These are phyloP conservation scores for Chrysolina oricalcia DNA, from an alignment of 2,888 invertebrate genomes.

Conservation along the genomic window DNA sequence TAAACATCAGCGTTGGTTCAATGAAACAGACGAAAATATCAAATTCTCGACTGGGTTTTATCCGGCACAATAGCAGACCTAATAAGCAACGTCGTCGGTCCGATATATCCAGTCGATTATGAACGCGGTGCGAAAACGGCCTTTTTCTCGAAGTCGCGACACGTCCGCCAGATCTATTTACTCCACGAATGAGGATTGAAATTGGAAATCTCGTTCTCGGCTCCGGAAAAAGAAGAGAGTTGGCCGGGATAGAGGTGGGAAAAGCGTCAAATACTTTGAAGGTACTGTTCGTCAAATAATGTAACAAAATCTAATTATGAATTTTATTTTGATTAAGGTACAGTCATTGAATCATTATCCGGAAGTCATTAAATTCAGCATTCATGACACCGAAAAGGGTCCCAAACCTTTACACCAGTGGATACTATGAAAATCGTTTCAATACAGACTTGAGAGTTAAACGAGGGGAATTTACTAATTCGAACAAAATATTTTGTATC, in stretches of 20 bases:
- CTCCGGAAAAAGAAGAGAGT: not conserved
- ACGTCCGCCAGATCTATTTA: constrained; percentile 67
- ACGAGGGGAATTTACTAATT: no score
- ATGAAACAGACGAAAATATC: constrained; percentile 9
- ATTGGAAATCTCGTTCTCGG: constrained; percentile 62
- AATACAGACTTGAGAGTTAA: no score
- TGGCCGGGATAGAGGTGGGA: not conserved
- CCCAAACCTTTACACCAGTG: no score
- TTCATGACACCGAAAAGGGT: no score
- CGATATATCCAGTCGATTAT: constrained; percentile 41
- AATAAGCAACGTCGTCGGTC: constrained; percentile 24
- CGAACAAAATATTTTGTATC: no score
- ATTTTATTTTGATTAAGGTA: no score
- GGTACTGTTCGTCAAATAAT: no score
- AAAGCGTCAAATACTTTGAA: not conserved
- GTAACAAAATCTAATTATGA: no score
- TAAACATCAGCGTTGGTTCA: not conserved
- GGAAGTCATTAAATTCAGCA: no score
- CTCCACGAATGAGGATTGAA: constrained; percentile 65
- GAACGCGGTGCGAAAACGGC: constrained; percentile 34
- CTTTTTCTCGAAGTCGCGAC: constrained; percentile 54
- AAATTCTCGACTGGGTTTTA: constrained; percentile 27
- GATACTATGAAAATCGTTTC: no score
- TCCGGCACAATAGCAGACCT: constrained; percentile 29
- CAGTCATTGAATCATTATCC: no score